Percentiles rank a stretch among this genome's conserved stretches.
Evolutionary conservation across 2,113 vertebrate species (phyloP).

Genomic region (Propithecus coquereli): DNA sequence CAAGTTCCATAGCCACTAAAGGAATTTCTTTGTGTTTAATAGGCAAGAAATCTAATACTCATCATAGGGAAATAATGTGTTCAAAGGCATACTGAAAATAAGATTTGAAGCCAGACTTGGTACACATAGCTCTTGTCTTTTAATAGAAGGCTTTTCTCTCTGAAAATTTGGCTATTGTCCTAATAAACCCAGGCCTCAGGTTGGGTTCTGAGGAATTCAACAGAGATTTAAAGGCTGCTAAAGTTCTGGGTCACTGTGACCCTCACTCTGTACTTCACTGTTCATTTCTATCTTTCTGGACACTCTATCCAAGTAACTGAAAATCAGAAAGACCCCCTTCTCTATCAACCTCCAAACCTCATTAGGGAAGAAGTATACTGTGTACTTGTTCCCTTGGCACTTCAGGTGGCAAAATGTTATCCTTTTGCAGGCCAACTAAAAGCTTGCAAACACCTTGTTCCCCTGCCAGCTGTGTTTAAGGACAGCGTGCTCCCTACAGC

Average conservation of each 20-base stretch:
- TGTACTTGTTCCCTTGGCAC: background rate
- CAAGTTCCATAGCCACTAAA: background rate
- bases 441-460: background rate
- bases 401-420: conserved; percentile 36
- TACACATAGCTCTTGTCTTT: background rate
- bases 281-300: conserved; percentile 23
- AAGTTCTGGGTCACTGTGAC: conserved; percentile 8
- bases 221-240: background rate
- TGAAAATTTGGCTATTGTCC: background rate
- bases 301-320: background rate
- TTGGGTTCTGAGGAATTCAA: background rate
- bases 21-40: background rate
- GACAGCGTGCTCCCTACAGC: background rate
- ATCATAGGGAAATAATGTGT: background rate
- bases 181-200: background rate
- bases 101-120: background rate
- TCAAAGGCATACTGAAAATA: conserved; percentile 29
- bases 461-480: background rate
- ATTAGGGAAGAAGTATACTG: background rate
- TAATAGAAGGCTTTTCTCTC: background rate
- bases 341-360: background rate
- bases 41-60: background rate
- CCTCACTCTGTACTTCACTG: background rate
- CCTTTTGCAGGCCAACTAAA: conserved; percentile 34
- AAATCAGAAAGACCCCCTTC: background rate